Evolutionary conservation across 2,113 vertebrate species (phyloP), one percentile per base, ranked within the genome.

Genomic region (Meleagris gallopavo): DNA sequence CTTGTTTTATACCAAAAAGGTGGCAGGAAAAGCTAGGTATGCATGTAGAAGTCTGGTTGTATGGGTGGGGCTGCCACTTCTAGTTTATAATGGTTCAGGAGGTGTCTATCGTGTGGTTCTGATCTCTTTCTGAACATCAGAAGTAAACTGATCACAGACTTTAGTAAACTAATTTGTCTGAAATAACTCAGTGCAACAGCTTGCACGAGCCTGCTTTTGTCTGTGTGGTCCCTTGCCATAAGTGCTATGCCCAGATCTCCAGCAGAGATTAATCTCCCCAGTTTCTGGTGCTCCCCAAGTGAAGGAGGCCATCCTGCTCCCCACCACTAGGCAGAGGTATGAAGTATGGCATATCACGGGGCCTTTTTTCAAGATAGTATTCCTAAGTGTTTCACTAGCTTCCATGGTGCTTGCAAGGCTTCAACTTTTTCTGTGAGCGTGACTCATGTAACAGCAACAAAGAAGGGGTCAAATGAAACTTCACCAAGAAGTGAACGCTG

Each of bases 211-310:
- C 14, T 71, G 32, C 32, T 62, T 11, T 20, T 17, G 18, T 32
- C 0, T 0, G 15, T 50, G 52, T 27, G 38, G 29, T 69, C 85
- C 73, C 76, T 78, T 0, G 0, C 24, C 11, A 29, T 11, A 34
- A 0, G 10, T 4, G 3, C 62, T 62, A 2, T 4, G 19, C 62
- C 14, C 3, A 14, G 16, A 62, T 38, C 82, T 62, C 58, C 48
- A 46, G 57, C 52, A 64, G 12, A 67, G 15, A 38, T 10, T 0
- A 1, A n/a, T 36, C 58, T 45, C 27, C 69, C 60, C 18, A 5
- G 2, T 36, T 78, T 83, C 30, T n/a, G 9, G 40, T 81, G 65
- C 54, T 54, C 66, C 40, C 15, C 22, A 22, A 13, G 52, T 36
- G 38, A 20, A 27, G 71, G 34, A 54, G 64, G 79, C 30, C 34